Conservation (phyloP, 2,113 vertebrate species). For the Leptodactylus fuscus region DNA sequence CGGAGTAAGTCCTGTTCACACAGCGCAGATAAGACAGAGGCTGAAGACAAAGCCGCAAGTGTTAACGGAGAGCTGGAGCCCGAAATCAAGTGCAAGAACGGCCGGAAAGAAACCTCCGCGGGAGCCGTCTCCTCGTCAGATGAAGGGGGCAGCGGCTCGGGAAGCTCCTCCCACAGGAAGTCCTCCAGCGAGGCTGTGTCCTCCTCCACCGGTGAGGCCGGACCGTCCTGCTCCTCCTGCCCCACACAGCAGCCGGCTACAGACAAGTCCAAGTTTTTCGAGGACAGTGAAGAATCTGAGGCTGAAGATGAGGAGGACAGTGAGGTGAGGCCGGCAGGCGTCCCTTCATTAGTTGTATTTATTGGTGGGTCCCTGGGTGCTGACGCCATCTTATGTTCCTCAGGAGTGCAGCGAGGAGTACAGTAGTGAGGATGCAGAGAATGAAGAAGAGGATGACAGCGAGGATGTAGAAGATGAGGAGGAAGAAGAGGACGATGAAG, state of each 20-base stretch:
- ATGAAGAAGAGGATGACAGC: conserved; percentile 86
- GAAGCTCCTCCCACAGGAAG: conserved; percentile 66
- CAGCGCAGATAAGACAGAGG: conserved; percentile 66
- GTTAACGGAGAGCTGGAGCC: conserved; percentile 88
- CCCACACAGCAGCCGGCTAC: conserved; percentile 80
- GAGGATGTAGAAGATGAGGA: conserved; percentile 84
- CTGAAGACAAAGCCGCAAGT: conserved; percentile 73
- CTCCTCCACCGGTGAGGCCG: conserved; percentile 84
- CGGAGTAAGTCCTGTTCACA: conserved; percentile 66
- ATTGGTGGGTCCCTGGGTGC: too few relatives aligned
- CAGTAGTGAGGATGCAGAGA: conserved; percentile 80
- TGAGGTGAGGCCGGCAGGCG: conserved; percentile 69
- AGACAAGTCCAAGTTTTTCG: conserved; percentile 95
- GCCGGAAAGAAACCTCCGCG: conserved; percentile 67
- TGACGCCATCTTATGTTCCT: conserved; percentile 55
- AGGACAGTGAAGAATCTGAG: conserved; percentile 96
- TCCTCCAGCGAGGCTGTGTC: conserved; percentile 77
- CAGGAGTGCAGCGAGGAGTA: conserved; percentile 92
- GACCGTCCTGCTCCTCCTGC: conserved; percentile 94
- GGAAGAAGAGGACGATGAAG: conserved; percentile 73
- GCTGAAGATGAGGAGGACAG: conserved; percentile 89
- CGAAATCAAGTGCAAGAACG: conserved; percentile 76
- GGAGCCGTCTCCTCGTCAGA: conserved; percentile 75
- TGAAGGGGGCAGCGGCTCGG: conserved; percentile 71
- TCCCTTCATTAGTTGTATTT: too few relatives aligned